Base-by-base conservation (phyloP, 2,888 invertebrate species). In the Brachypalpus laphriformis region DNA sequence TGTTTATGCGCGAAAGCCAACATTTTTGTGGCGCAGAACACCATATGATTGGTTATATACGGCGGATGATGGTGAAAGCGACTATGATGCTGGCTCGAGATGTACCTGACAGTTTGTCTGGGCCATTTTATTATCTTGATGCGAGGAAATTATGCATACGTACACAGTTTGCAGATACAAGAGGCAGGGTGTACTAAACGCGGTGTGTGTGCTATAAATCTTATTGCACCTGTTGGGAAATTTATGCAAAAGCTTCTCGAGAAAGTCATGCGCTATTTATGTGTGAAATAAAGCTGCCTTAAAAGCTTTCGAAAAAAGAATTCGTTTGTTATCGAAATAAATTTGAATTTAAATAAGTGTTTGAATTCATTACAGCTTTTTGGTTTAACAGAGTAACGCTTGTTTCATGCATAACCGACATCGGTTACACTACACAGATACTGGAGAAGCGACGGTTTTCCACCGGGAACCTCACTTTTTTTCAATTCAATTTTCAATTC, bases 1-100 rank as follows among this genome's bases (percentile, higher is more conserved):
- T 87, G 87, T 88, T 88, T 88, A 88, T 88, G 87, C 87, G 87
- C 87, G 86, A 76, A 77, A 61, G 22, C 11, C 16, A 56, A 47
- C 37, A 20, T 45, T 59, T 65, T 9, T 28, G 61, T 7, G 56
- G 78, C 87, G 87, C 83, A 70, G 22, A 61, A 77, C 40, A 87
- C 78, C 87, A 87, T 87, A 78, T 87, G 87, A 75, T 81, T 68
- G 22, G 31, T 22, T 63, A 47, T 75, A 28, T 61, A n/a, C 8
- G 59, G 22, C 20, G 54, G 25, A 16, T 63, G 18, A 47, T 16
- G 56, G 9, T 45, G 40, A 34, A 51, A 22, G 45, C 40, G 28
- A 74, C 5, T 25, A 4, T 74, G 28, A 57, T 49, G 49, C 49
- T 78, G 59, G 34, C 14, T 18, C 18, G 18, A 42, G 57, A 45